Percentiles rank a stretch among this genome's conserved stretches.
These are phyloP conservation scores for Microcaecilia unicolor DNA, from an alignment of 2,797 vertebrate species.

Conservation along the genomic window DNA sequence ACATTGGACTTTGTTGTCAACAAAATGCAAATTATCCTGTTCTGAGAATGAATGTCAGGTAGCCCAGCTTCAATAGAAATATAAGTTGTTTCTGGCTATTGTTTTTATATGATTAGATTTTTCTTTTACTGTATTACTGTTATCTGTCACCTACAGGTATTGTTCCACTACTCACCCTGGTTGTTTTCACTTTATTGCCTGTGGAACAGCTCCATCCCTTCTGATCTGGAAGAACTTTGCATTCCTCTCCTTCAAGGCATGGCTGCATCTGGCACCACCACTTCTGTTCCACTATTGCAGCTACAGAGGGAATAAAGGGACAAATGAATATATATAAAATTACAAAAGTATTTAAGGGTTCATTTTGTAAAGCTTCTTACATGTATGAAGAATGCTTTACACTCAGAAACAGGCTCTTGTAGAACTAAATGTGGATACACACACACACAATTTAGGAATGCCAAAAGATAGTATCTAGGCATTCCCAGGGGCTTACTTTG, in stretches of 20 bases:
- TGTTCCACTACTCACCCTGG: slow-evolving; percentile 71
- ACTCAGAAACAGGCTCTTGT: too few species aligned
- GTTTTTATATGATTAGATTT: slow-evolving; percentile 4
- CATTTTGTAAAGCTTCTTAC: too few species aligned
- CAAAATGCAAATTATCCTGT: slow-evolving; percentile 3
- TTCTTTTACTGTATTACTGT: neutral
- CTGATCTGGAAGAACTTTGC: slow-evolving; percentile 94
- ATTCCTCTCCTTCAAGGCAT: slow-evolving; percentile 95
- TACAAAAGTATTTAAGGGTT: too few species aligned
- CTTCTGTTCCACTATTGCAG: slow-evolving; percentile 94
- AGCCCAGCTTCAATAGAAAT: slow-evolving; percentile 1
- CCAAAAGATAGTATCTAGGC: too few species aligned
- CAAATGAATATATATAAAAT: too few species aligned
- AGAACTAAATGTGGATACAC: too few species aligned
- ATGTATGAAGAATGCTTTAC: too few species aligned
- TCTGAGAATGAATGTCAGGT: slow-evolving; percentile 7
- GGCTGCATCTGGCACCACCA: slow-evolving; percentile 99
- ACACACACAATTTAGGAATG: too few species aligned
- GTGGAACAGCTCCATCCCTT: slow-evolving; percentile 97
- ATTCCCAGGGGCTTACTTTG: too few species aligned
- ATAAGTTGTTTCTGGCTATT: neutral
- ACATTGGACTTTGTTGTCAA: slow-evolving; percentile 13
- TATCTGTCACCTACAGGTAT: slow-evolving; percentile 4
- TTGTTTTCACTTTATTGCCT: slow-evolving; percentile 97
- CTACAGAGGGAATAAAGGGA: slow-evolving; percentile 58